A percentile compares a stretch with the other conserved stretches of the same genome.
Evolutionary conservation across 2,888 invertebrate species (phyloP).

Genomic region (Eupithecia pulchellata): DNA sequence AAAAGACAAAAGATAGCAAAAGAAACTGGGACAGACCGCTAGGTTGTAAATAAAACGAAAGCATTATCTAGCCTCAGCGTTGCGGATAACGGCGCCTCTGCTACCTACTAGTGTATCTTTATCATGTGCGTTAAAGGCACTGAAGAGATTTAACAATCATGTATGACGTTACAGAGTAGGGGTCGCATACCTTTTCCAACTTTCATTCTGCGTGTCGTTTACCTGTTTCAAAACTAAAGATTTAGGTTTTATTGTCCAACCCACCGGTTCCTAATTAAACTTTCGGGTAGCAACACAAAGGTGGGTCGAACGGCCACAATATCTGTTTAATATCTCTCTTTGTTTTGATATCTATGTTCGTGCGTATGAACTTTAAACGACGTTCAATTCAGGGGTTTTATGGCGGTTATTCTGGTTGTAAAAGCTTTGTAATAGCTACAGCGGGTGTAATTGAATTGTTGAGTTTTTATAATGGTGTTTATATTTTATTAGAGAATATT

Average conservation of each 20-base stretch:
- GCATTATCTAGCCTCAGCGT: neutral
- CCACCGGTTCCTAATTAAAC: conserved; percentile 42
- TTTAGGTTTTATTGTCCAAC: conserved; percentile 37
- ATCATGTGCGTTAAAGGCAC: neutral
- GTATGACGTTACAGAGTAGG: neutral
- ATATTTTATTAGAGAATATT: too few species aligned
- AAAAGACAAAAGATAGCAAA: too few species aligned
- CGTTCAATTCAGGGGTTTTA: conserved; percentile 21
- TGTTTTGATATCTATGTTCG: conserved; percentile 35
- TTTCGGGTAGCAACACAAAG: conserved; percentile 37
- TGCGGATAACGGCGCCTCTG: neutral
- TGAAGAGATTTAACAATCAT: neutral
- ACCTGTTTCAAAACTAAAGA: conserved; percentile 35
- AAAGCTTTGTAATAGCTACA: conserved; percentile 8
- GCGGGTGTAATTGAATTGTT: conserved; percentile 6
- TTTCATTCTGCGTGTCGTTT: conserved; percentile 30
- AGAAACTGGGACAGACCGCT: too few species aligned
- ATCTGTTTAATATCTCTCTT: conserved; percentile 39
- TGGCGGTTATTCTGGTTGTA: conserved; percentile 18
- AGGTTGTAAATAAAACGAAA: neutral
- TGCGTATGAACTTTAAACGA: conserved; percentile 29
- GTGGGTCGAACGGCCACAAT: conserved; percentile 35
- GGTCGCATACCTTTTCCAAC: conserved; percentile 19
- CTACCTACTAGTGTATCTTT: neutral
- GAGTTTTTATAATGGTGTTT: neutral